Evolutionary conservation across 2,113 vertebrate genomes (phyloP).

Genomic region (Equus przewalskii): DNA sequence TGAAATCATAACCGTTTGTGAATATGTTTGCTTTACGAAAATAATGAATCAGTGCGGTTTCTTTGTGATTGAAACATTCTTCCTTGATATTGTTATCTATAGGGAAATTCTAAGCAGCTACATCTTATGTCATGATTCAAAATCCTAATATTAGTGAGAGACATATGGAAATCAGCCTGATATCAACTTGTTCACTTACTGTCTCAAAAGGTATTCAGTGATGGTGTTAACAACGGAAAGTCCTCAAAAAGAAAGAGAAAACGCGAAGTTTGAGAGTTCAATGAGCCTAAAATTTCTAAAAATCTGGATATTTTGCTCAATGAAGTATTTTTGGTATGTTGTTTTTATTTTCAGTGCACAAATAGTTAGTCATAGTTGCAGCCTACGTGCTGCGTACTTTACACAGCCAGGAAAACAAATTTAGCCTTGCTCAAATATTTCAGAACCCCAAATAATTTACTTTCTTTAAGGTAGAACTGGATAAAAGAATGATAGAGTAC

Average conservation of each 20-base stretch:
- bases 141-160: neutral
- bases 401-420: neutral
- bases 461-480: constrained; percentile 54
- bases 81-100: neutral
- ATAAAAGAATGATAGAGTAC: constrained; percentile 33
- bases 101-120: neutral
- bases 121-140: neutral
- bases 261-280: neutral
- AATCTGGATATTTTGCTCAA: neutral
- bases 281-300: neutral
- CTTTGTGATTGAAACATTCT: neutral
- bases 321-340: neutral
- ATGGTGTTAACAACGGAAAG: neutral
- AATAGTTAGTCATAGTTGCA: neutral
- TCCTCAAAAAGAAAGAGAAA: neutral
- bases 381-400: neutral
- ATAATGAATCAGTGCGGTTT: neutral
- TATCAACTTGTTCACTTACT: neutral
- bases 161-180: neutral
- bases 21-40: neutral
- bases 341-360: neutral
- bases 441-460: neutral
- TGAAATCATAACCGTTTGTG: neutral
- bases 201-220: neutral
- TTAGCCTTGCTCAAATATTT: constrained; percentile 59